A percentile compares a stretch with the other conserved stretches of the same genome.
Evolutionary conservation across 2,113 vertebrate species (phyloP).

Genomic region (Ariopsis seemanni): DNA sequence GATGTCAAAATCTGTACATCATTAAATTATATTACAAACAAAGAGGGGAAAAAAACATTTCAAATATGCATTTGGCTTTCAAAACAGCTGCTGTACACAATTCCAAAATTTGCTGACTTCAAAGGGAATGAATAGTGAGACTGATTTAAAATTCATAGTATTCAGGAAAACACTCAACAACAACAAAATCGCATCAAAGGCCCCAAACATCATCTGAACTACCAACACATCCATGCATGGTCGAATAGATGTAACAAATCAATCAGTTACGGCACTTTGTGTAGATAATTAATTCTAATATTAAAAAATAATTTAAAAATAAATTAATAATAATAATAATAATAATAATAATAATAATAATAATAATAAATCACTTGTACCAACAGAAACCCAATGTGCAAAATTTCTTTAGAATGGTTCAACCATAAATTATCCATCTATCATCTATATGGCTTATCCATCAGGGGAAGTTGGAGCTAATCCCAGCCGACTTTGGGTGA

Average conservation of each 20-base stretch:
- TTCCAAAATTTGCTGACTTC: constrained; percentile 33
- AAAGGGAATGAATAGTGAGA: constrained; percentile 31
- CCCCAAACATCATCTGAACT: not conserved
- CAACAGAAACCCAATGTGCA: not conserved
- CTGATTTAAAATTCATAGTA: constrained; percentile 19
- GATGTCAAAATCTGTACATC: constrained; percentile 28
- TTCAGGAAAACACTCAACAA: constrained; percentile 1
- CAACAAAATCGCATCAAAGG: not conserved
- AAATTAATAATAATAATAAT: no score
- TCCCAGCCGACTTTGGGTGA: not conserved
- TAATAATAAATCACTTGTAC: no score
- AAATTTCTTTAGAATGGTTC: not conserved
- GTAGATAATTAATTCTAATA: not conserved
- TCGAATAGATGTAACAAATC: not conserved
- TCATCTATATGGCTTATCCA: not conserved
- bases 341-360: no score
- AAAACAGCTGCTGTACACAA: constrained; percentile 15
- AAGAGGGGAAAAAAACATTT: constrained; percentile 2
- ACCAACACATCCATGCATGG: not conserved
- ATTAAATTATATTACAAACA: constrained; percentile 26
- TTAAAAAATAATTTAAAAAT: no score
- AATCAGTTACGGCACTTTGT: not conserved
- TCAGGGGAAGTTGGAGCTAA: no score
- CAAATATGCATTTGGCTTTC: constrained; percentile 33
- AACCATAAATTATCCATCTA: not conserved